Percentiles rank a stretch among this genome's conserved stretches.
These are phyloP conservation scores for Ciconia nigra DNA, from an alignment of 2,797 vertebrate species.

Conservation along the genomic window DNA sequence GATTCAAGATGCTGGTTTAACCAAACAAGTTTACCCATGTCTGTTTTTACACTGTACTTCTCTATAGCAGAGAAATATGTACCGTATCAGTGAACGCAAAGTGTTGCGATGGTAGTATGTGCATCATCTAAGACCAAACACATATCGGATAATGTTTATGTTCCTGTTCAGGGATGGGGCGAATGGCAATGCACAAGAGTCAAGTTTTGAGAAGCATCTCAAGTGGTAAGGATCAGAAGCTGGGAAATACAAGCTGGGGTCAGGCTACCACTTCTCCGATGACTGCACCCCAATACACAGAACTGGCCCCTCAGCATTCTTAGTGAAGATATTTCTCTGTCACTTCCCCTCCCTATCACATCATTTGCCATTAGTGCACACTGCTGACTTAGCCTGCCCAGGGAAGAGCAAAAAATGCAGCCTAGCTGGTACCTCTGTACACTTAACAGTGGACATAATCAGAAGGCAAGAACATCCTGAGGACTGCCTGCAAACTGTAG, in stretches of 20 bases:
- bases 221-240: neutral
- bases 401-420: neutral
- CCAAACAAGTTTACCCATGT: neutral
- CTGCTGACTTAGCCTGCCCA: neutral
- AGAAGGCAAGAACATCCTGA: neutral
- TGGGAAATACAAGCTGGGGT: neutral
- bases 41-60: neutral
- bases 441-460: neutral
- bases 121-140: neutral
- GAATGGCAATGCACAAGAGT: neutral
- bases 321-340: neutral
- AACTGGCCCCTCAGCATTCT: neutral
- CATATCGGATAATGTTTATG: neutral
- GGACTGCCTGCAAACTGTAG: neutral
- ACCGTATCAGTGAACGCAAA: neutral
- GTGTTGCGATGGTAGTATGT: accelerated
- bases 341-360: neutral
- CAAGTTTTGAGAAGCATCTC: neutral
- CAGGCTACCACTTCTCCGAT: neutral
- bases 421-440: neutral
- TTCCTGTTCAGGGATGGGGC: neutral
- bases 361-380: neutral
- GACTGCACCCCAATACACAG: neutral
- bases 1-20: neutral
- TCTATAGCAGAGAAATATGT: neutral